phyloP scores from a whole-genome alignment of 2,113 vertebrate genomes.

The Datnioides undecimradiatus region DNA sequence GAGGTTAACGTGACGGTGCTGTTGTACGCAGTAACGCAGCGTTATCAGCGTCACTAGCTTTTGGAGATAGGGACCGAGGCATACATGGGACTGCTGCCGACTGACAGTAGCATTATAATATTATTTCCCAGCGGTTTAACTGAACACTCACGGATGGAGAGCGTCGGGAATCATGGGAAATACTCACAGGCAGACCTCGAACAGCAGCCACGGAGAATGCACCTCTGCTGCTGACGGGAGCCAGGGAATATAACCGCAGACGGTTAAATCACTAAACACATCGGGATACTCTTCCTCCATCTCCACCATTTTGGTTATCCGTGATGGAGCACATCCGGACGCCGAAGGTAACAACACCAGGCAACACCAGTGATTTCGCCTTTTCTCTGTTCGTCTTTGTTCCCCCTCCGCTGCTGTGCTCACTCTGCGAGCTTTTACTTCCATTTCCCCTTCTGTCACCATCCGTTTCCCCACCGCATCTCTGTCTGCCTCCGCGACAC shows the following conservation, averaged over 20 bases:
- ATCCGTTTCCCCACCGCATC: not conserved
- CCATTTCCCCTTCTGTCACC: not conserved
- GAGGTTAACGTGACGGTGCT: accelerated
- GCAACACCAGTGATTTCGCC: not conserved
- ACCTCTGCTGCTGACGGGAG: not conserved
- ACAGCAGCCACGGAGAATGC: not conserved
- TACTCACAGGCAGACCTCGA: not conserved
- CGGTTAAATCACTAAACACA: not conserved
- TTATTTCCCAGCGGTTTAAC: not conserved
- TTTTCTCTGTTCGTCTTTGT: not conserved
- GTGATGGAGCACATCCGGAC: slow-evolving; percentile 88
- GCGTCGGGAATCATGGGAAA: not conserved
- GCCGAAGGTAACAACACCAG: slow-evolving; percentile 80
- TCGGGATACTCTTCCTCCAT: slow-evolving; percentile 29
- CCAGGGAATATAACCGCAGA: slow-evolving; percentile 21
- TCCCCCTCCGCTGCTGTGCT: not conserved
- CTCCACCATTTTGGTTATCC: slow-evolving; percentile 76
- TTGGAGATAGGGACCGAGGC: not conserved
- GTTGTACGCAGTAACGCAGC: not conserved
- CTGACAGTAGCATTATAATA: not conserved
- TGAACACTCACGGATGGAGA: not conserved
- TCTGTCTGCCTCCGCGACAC: not conserved
- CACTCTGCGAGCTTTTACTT: not conserved
- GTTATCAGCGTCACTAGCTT: not conserved
- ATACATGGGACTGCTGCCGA: not conserved